Conservation (phyloP, 2,113 vertebrate genomes). For the Herpailurus yagouaroundi region DNA sequence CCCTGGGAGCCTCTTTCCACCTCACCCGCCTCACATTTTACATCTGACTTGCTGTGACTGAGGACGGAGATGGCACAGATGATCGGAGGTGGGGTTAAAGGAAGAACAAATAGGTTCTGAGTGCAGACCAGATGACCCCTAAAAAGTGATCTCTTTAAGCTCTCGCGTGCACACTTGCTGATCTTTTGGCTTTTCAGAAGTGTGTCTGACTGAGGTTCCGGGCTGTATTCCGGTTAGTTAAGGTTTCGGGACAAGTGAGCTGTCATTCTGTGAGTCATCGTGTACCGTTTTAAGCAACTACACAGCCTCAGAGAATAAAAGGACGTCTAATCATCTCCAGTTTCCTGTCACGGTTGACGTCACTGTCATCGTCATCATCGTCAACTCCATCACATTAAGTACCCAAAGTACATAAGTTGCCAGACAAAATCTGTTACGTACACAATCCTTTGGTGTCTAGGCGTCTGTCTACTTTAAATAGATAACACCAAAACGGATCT, state of each 20-base stretch:
- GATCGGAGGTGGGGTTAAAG: neutral
- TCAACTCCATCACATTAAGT: conserved; percentile 35
- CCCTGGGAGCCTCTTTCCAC: neutral
- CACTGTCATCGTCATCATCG: conserved; percentile 44
- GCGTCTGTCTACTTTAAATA: conserved; percentile 51
- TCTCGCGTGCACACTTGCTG: accelerated
- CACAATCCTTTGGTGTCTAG: neutral
- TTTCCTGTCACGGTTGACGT: conserved; percentile 68
- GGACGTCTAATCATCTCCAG: conserved; percentile 56
- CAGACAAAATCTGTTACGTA: conserved; percentile 45
- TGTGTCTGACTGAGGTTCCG: neutral
- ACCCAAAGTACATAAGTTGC: neutral
- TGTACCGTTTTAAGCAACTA: conserved; percentile 68
- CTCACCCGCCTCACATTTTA: neutral
- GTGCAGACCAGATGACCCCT: neutral
- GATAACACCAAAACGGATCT: neutral
- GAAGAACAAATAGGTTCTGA: neutral
- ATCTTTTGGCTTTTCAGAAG: neutral
- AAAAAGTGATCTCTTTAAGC: neutral
- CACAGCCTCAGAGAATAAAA: conserved; percentile 61
- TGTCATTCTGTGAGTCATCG: conserved; percentile 73
- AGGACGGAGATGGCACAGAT: neutral
- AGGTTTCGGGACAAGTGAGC: conserved; percentile 68
- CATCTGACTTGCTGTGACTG: neutral
- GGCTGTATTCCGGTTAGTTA: conserved; percentile 41